Evolutionary conservation across 2,113 vertebrate species (phyloP).

Genomic region (Antechinus flavipes): DNA sequence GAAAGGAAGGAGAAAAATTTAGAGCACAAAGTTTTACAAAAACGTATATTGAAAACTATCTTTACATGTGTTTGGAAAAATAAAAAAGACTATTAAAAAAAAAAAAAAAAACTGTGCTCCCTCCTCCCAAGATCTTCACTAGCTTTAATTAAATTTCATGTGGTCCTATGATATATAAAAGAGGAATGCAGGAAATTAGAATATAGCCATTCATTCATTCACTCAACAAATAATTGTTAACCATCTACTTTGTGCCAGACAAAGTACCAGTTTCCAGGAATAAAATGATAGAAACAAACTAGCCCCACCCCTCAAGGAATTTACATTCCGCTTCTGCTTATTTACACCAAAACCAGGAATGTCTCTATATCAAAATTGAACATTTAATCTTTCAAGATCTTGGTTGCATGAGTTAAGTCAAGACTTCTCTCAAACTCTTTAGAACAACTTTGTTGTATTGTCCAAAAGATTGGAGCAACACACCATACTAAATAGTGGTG

Average conservation of each 20-base stretch:
- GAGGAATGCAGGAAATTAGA: background rate
- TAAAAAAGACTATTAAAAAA: too few species aligned
- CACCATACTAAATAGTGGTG: background rate
- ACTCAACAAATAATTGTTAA: background rate
- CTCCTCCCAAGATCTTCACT: background rate
- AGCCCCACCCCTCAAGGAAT: background rate
- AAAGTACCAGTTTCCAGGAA: background rate
- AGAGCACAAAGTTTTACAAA: too few species aligned
- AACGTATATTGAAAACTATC: too few species aligned
- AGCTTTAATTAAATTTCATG: constrained; percentile 9
- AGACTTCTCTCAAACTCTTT: background rate
- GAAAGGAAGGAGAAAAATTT: too few species aligned
- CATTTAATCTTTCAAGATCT: background rate
- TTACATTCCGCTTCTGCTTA: background rate
- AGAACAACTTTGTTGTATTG: background rate
- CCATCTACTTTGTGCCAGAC: background rate
- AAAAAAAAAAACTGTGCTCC: too few species aligned
- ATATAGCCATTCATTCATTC: background rate
- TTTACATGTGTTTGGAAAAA: too few species aligned
- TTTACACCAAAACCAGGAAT: background rate
- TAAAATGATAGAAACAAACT: background rate
- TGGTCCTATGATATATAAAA: background rate
- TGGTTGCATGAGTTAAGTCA: background rate
- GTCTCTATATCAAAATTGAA: background rate
- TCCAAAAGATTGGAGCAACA: background rate